Base-by-base conservation (phyloP, 2,888 invertebrate genomes). In the Latheticus oryzae region DNA sequence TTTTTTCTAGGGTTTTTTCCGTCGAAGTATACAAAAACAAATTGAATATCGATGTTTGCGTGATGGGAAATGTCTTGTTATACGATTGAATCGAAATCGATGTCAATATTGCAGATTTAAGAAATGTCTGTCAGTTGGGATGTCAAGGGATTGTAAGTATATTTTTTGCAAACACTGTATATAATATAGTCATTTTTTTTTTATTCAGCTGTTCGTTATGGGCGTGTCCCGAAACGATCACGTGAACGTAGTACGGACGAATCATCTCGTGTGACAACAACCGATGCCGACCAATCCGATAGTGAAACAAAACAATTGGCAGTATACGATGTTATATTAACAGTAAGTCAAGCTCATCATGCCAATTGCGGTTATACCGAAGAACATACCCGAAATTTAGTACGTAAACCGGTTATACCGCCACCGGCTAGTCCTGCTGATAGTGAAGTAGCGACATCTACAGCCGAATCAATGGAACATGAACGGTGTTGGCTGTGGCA, bases 81-180 rank as follows among this genome's bases (percentile, higher is more conserved):
- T 95, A 78, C 85, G 96, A 70, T 85, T 95, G 72, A 96, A 95
- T 82, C 84, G 96, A 68, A 97, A 97, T 84, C 88, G 96, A 70
- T 96, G 96, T 80, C 96, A 97, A 80, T 95, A 89, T 80, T 97
- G 96, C 84, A 87, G 96, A 73, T 96, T 97, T 82, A 95, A 93
- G 81, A 97, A 97, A 89, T 96, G 96, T 80, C 84, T 96, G 60
- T 90, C 94, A 24, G 95, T 95, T 74, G 96, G 96, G 78, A 96
- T 96, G 96, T 95, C 95, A 77, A 87, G 95, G 75, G 96, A 96
- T 80, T 95, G 96, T 96, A 80, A 93, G 95, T 93, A 81, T 52
- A 35, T 35, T 33, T 5, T 19, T 19, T 19, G 5, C 5, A 19
- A 19, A 19, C 21, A 19, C 3, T 19, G 5, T 19, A 19, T 5